Conservation (phyloP, 2,113 vertebrate species). For the Cervus canadensis region DNA sequence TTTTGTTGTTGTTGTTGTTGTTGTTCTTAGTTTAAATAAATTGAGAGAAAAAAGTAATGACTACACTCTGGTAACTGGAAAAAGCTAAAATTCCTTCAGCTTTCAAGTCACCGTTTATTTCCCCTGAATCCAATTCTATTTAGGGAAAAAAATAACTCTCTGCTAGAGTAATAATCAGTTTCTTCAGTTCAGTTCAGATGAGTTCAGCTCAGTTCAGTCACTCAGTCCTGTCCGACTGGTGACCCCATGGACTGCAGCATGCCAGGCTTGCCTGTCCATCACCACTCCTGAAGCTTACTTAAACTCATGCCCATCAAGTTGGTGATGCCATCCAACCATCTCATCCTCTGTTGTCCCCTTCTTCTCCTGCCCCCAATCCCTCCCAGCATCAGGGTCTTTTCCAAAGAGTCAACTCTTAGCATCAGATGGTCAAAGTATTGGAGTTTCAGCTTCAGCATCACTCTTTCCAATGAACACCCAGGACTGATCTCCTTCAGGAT, state of each 20-base stretch:
- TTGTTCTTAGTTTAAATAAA: neutral
- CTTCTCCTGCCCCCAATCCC: neutral
- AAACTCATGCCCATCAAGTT: neutral
- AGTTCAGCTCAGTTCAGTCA: neutral
- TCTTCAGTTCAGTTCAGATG: neutral
- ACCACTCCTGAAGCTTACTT: neutral
- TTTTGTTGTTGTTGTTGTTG: neutral
- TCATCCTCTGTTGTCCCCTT: fast-evolving
- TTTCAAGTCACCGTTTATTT: neutral
- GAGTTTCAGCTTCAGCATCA: neutral
- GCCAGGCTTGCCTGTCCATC: neutral
- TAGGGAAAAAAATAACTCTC: neutral
- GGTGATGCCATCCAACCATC: neutral
- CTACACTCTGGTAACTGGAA: slow-evolving; percentile 24
- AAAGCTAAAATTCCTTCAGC: neutral
- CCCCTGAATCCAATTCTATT: neutral
- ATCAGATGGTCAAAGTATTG: neutral
- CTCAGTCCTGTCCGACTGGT: fast-evolving
- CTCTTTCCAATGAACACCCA: neutral
- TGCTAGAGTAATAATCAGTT: neutral
- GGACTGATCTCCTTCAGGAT: neutral
- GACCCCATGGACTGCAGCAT: neutral
- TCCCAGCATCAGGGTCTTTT: neutral
- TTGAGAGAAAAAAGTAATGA: slow-evolving; percentile 54
- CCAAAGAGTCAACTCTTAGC: neutral